These are phyloP conservation scores for Dendrocincla tyrannina DNA, from an alignment of 2,797 vertebrate genomes.

Conservation along the genomic window DNA sequence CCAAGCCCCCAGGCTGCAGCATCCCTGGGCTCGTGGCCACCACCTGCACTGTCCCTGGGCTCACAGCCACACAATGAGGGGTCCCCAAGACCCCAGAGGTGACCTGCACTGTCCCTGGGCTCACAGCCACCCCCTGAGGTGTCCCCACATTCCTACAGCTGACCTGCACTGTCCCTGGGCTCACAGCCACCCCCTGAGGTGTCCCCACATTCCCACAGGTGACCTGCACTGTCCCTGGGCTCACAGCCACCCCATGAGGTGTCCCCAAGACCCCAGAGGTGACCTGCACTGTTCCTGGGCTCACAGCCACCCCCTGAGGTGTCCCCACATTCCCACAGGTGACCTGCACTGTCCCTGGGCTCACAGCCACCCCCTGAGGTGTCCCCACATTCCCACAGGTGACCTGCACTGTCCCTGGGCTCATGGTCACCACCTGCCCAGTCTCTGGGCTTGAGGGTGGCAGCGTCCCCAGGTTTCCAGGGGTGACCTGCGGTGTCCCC, in stretches of 20 bases:
- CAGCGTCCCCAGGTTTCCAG: rapidly evolving
- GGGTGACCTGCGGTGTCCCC: not conserved
- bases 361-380: rapidly evolving
- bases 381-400: not conserved
- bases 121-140: no score
- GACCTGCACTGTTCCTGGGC: not conserved
- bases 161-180: no score
- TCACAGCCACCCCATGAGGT: rapidly evolving
- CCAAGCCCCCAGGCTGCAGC: rapidly evolving
- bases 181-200: rapidly evolving
- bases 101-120: not conserved
- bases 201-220: rapidly evolving
- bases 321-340: not conserved
- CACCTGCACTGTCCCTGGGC: not conserved
- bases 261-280: not conserved
- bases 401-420: not conserved
- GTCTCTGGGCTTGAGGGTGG: not conserved
- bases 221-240: not conserved
- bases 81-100: not conserved
- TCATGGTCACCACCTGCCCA: not conserved
- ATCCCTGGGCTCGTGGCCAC: no score
- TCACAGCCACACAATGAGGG: rapidly evolving
- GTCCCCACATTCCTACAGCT: no score
- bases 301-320: no score
- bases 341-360: not conserved